Percentiles rank a stretch among this genome's conserved stretches.
These are phyloP conservation scores for Prionailurus bengalensis DNA, from an alignment of 2,113 vertebrate genomes.

Conservation along the genomic window DNA sequence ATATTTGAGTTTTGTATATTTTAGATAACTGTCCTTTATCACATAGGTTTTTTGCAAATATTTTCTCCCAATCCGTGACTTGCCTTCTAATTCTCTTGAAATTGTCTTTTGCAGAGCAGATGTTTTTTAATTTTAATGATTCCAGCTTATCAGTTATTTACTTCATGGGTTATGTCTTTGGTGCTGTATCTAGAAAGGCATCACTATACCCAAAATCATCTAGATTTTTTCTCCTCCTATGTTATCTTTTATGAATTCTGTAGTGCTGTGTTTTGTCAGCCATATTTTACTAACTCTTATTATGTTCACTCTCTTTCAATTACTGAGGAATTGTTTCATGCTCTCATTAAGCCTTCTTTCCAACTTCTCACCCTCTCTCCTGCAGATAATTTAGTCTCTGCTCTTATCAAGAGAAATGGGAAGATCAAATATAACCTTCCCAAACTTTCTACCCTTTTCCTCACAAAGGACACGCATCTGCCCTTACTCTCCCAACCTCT, in stretches of 20 bases:
- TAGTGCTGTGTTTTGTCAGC: neutral
- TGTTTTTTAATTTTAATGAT: slow-evolving; percentile 6
- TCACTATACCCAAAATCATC: neutral
- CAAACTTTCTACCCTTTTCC: neutral
- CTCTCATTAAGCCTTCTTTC: neutral
- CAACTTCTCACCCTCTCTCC: neutral
- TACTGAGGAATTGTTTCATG: neutral
- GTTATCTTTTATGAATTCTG: neutral
- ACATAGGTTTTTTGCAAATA: neutral
- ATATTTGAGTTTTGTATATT: neutral
- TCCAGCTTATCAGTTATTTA: neutral
- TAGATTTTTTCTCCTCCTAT: neutral
- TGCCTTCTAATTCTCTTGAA: neutral
- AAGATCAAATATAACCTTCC: neutral
- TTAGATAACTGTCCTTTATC: neutral
- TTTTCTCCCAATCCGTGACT: neutral
- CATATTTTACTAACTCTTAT: neutral
- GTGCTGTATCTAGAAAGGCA: neutral
- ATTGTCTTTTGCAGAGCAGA: neutral
- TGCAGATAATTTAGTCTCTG: neutral
- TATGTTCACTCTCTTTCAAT: neutral
- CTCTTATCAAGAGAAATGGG: neutral
- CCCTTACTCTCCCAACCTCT: neutral
- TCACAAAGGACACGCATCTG: neutral
- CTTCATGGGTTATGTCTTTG: neutral